Conservation (phyloP, 2,888 invertebrate genomes). For the Venustoraphidia nigricollis region DNA sequence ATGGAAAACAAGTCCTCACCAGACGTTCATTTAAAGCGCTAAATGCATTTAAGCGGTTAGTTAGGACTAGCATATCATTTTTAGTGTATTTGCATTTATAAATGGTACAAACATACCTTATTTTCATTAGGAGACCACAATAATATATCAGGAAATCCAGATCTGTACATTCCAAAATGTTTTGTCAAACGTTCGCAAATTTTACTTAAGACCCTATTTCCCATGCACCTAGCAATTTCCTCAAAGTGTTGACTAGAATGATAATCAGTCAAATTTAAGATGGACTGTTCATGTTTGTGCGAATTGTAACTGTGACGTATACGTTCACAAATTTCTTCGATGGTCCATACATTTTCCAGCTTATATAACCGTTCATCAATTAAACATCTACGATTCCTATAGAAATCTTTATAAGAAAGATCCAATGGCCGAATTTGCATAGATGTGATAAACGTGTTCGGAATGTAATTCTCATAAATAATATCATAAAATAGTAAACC, state of each 20-base stretch:
- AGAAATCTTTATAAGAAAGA: slow-evolving; percentile 49
- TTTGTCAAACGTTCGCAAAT: slow-evolving; percentile 43
- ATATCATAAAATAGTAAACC: slow-evolving; percentile 66
- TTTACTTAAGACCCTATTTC: slow-evolving; percentile 31
- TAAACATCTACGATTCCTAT: slow-evolving; percentile 37
- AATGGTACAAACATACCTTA: slow-evolving; percentile 24
- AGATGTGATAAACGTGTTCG: slow-evolving; percentile 41
- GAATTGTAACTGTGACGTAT: slow-evolving; percentile 31
- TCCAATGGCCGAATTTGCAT: slow-evolving; percentile 62
- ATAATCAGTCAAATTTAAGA: slow-evolving; percentile 21
- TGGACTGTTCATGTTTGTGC: slow-evolving; percentile 21
- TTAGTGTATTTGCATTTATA: too few species aligned
- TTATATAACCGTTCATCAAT: slow-evolving; percentile 38
- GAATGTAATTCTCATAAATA: slow-evolving; percentile 39
- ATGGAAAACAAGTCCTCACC: too few species aligned
- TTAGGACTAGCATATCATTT: too few species aligned
- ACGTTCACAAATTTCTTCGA: slow-evolving; percentile 26
- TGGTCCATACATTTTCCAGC: slow-evolving; percentile 24
- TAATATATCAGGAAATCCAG: slow-evolving; percentile 74
- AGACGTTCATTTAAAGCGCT: too few species aligned
- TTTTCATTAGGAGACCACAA: slow-evolving; percentile 49
- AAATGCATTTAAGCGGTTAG: too few species aligned
- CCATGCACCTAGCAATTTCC: slow-evolving; percentile 36
- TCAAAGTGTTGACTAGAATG: slow-evolving; percentile 15
- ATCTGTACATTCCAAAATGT: slow-evolving; percentile 41